These are phyloP conservation scores for Brachystomella parvula DNA, from an alignment of 1,140 invertebrate species.

Conservation along the genomic window DNA sequence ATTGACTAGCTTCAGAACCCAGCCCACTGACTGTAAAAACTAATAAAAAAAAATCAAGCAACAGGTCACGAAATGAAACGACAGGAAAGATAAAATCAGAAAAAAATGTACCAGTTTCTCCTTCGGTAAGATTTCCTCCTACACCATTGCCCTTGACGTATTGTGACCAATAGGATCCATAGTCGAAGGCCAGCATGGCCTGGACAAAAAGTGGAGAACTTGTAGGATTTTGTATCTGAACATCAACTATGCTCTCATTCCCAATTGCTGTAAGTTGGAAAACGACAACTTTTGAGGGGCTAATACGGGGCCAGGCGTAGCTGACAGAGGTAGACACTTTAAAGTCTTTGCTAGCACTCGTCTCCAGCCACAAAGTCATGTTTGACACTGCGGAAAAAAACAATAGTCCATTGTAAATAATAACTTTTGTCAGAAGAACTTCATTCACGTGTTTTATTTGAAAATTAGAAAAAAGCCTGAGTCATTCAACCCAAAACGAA, in stretches of 20 bases:
- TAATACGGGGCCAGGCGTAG: slow-evolving; percentile 62
- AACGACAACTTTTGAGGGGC: slow-evolving; percentile 48
- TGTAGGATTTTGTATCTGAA: slow-evolving; percentile 57
- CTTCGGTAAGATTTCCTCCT: slow-evolving; percentile 29
- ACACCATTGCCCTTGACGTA: slow-evolving; percentile 24
- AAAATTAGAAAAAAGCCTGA: not conserved
- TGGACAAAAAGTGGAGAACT: slow-evolving; percentile 53
- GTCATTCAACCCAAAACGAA: not conserved
- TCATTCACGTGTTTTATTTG: too few species aligned
- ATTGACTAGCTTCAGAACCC: slow-evolving; percentile 31
- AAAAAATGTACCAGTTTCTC: slow-evolving; percentile 15
- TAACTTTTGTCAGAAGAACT: not conserved
- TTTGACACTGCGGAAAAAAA: slow-evolving; percentile 48
- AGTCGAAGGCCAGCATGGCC: slow-evolving; percentile 52
- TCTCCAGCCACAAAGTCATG: slow-evolving; percentile 60
- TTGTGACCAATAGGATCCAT: slow-evolving; percentile 38
- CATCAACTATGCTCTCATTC: slow-evolving; percentile 58
- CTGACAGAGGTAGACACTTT: slow-evolving; percentile 61
- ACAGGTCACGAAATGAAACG: not conserved
- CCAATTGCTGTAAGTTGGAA: slow-evolving; percentile 77
- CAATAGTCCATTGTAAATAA: not conserved
- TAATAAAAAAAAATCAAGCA: slow-evolving; percentile 9
- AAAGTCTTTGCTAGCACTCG: slow-evolving; percentile 66
- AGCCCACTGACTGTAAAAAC: slow-evolving; percentile 33
- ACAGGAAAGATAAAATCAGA: not conserved